Conservation (phyloP, 2,888 invertebrate genomes). For the Cheilosia urbana region DNA sequence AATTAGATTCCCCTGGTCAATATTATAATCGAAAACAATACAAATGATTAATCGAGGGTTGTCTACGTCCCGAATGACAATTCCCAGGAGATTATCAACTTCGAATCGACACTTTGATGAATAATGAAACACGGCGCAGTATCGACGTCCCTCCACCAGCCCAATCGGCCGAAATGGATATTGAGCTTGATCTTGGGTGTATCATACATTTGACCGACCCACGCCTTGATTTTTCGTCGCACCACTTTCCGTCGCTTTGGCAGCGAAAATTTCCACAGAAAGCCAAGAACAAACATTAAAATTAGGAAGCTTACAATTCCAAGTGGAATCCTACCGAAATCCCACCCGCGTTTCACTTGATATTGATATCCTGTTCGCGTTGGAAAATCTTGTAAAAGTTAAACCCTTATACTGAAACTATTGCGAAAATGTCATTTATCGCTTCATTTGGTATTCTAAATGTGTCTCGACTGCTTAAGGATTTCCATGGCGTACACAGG, state of each 20-base stretch:
- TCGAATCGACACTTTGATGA: slow-evolving; percentile 69
- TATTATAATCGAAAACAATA: slow-evolving; percentile 69
- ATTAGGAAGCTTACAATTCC: slow-evolving; percentile 49
- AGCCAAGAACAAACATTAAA: slow-evolving; percentile 59
- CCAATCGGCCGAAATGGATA: slow-evolving; percentile 53
- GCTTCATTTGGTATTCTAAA: slow-evolving; percentile 71
- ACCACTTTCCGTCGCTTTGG: neutral
- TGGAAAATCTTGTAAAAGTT: slow-evolving; percentile 59
- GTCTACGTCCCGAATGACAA: slow-evolving; percentile 71
- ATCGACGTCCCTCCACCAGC: neutral
- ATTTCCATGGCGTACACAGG: slow-evolving; percentile 71
- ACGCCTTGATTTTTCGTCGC: slow-evolving; percentile 31
- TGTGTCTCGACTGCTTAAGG: slow-evolving; percentile 66
- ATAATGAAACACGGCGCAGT: slow-evolving; percentile 67
- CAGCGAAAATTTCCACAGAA: slow-evolving; percentile 28
- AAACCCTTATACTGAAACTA: slow-evolving; percentile 63
- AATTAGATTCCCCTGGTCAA: slow-evolving; percentile 61
- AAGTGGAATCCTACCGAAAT: slow-evolving; percentile 2
- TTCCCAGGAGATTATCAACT: slow-evolving; percentile 74
- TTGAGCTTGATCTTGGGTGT: slow-evolving; percentile 22
- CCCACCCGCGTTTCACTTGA: neutral
- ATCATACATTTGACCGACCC: neutral
- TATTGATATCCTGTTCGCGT: slow-evolving; percentile 30
- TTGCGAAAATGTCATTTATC: slow-evolving; percentile 71
- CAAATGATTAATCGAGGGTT: slow-evolving; percentile 71